Conservation (phyloP, 2,888 invertebrate genomes). For the Napeogenes inachia region DNA sequence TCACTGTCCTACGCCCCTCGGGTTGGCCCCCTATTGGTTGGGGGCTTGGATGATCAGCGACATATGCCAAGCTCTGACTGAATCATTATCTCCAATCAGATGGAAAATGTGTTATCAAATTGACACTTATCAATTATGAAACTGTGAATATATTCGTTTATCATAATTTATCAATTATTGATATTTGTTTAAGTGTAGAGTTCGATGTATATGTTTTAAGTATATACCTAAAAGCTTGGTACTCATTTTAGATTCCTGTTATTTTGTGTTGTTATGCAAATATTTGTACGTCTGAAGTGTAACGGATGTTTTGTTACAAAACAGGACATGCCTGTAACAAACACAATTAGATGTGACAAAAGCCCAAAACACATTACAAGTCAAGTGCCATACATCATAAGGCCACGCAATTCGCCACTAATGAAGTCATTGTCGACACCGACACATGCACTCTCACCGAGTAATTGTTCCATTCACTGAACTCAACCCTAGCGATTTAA, state of each 20-base stretch:
- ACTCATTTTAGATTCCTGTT: no score
- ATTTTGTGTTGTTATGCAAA: no score
- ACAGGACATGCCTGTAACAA: constrained; percentile 20
- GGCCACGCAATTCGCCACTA: constrained; percentile 45
- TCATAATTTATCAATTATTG: neutral
- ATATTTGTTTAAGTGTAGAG: no score
- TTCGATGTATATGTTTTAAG: no score
- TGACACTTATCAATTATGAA: constrained; percentile 32
- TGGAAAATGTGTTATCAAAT: constrained; percentile 44
- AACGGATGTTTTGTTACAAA: constrained; percentile 22
- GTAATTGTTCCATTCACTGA: constrained; percentile 59
- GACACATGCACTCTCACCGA: constrained; percentile 39
- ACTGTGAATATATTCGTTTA: neutral
- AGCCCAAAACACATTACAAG: constrained; percentile 32
- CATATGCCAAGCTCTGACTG: constrained; percentile 53
- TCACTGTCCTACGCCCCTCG: constrained; percentile 23
- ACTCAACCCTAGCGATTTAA: constrained; percentile 50
- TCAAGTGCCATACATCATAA: constrained; percentile 33
- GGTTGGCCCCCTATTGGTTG: constrained; percentile 46
- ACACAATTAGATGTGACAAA: constrained; percentile 27
- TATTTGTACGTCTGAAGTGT: neutral
- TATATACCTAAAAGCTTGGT: no score
- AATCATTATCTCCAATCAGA: constrained; percentile 63
- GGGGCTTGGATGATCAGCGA: constrained; percentile 47
- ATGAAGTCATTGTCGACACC: constrained; percentile 59